Base-by-base conservation (phyloP, 1,140 invertebrate genomes). In the Panagrolaimus sp. region DNA sequence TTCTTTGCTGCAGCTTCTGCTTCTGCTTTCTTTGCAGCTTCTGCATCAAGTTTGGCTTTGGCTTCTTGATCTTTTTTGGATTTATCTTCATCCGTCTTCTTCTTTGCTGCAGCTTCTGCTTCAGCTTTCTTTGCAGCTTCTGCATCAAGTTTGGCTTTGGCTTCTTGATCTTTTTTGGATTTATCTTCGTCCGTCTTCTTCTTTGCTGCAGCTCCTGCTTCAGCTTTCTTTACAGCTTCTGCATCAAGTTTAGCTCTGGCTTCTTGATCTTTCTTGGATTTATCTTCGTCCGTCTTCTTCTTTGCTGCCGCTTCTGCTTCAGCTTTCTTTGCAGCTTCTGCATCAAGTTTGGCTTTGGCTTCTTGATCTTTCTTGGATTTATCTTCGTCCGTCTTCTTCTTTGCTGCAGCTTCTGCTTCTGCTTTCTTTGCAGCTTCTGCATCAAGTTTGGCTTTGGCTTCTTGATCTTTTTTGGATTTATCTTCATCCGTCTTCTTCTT, bases 51-150 rank as follows among this genome's bases (percentile, higher is more conserved):
- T 24, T 48, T 48, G 10, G 47, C 21, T 24, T 48, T 48, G 2
- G 47, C 15, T 10, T 48, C 47, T n/a, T 15, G 15, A n/a, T 48
- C 47, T 15, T n/a, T 15, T 24, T 48, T 48, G 3, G 2, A 5
- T 24, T 48, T 48, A 3, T 48, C 47, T 15, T 48, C 47, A 3
- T 15, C 47, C 2, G 10, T 24, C 47, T 48, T 48, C 47, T 48
- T 55, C 6, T 55, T 28, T 12, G 52, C 52, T 1, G n/a, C 47
- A 21, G 47, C 47, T 21, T 55, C 52, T n/a, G 52, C 52, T 21
- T 55, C 52, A 28, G 52, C 9, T 28, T 55, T 55, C 52, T 55
- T 55, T 28, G 21, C 28, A n/a, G 52, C 52, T 55, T 55, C 52
- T 24, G 52, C n/a, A 1, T 55, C 47, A 21, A 52, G 52, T 28